phyloP scores from a whole-genome alignment of 2,113 vertebrate genomes.

The Phaetusa simplex region DNA sequence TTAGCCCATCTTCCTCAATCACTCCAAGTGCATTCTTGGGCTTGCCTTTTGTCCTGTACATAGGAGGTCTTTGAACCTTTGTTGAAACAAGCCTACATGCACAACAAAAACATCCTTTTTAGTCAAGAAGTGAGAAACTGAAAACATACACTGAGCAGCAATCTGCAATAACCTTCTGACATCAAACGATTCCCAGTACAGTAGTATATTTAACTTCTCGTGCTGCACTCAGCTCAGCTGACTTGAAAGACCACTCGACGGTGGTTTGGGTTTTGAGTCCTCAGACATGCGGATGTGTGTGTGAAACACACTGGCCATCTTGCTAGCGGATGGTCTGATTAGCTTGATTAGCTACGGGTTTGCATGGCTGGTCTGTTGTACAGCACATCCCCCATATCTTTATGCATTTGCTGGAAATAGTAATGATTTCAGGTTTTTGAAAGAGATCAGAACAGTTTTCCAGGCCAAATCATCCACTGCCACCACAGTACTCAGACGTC shows the following conservation, averaged over 20 bases:
- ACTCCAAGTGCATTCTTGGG: background rate
- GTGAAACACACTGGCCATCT: background rate
- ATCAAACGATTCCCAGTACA: background rate
- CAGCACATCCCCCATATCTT: background rate
- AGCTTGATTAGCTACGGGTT: background rate
- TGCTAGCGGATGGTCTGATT: background rate
- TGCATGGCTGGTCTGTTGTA: fast-evolving
- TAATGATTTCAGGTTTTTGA: background rate
- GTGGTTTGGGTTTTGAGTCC: background rate
- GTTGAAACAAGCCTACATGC: background rate
- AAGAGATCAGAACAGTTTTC: background rate
- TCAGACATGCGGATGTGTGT: background rate
- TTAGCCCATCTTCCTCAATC: background rate
- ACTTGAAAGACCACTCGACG: background rate
- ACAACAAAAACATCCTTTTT: slow-evolving; percentile 48
- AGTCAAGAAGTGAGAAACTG: slow-evolving; percentile 32
- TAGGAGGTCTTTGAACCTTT: slow-evolving; percentile 46
- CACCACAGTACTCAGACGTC: background rate
- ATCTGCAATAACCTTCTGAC: background rate
- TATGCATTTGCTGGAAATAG: background rate
- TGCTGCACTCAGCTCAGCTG: background rate
- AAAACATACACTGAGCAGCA: background rate
- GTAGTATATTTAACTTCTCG: background rate
- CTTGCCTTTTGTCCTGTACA: slow-evolving; percentile 26
- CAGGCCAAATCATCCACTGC: background rate